A percentile compares a stretch with the other conserved stretches of the same genome.
These are phyloP conservation scores for Myripristis murdjan DNA, from an alignment of 2,797 vertebrate genomes.

Conservation along the genomic window DNA sequence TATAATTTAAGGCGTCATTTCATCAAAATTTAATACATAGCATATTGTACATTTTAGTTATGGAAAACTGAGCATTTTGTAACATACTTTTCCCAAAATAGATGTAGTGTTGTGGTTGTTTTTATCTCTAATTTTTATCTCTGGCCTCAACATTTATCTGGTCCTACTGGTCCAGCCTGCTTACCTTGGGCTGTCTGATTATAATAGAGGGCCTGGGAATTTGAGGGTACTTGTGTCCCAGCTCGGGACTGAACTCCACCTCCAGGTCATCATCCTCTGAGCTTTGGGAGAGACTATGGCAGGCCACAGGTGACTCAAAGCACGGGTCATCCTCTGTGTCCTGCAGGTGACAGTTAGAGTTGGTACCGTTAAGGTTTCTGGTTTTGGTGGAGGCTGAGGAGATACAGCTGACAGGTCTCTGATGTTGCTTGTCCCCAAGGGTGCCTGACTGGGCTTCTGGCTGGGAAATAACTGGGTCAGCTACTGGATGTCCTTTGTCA, in stretches of 20 bases:
- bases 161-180: background rate
- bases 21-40: too few species aligned
- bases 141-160: too few species aligned
- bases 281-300: constrained; percentile 46
- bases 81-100: too few species aligned
- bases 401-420: constrained; percentile 63
- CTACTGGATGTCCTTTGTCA: constrained; percentile 34
- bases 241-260: constrained; percentile 56
- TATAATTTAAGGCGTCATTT: background rate
- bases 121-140: too few species aligned
- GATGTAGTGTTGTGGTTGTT: too few species aligned
- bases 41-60: too few species aligned
- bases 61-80: too few species aligned
- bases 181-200: constrained; percentile 76
- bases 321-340: constrained; percentile 31
- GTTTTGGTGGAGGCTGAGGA: constrained; percentile 52
- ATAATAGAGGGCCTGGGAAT: constrained; percentile 88
- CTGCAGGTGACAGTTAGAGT: constrained; percentile 41
- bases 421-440: constrained; percentile 38
- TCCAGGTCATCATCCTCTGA: constrained; percentile 74
- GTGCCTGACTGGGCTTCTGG: constrained; percentile 55
- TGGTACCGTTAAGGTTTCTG: constrained; percentile 66
- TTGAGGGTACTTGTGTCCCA: constrained; percentile 71
- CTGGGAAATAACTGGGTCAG: constrained; percentile 73
- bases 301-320: constrained; percentile 46